A percentile compares a stretch with the other conserved stretches of the same genome.
Evolutionary conservation across 2,797 vertebrate species (phyloP).

Genomic region (Phaenicophaeus curvirostris): DNA sequence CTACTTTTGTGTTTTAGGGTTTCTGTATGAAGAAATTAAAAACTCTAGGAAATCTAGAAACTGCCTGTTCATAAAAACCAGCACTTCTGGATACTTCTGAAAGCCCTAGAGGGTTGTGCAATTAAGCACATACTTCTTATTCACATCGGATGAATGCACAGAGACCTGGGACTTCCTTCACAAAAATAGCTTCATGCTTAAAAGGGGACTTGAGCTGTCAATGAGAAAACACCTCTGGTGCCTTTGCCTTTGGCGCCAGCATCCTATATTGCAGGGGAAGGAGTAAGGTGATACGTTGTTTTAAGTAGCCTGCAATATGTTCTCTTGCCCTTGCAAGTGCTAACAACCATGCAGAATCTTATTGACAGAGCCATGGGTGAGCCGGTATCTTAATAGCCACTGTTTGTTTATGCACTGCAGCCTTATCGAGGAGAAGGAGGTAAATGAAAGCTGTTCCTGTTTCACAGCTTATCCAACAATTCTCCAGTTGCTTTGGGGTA

Average conservation of each 20-base stretch:
- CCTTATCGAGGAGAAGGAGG: neutral
- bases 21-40: neutral
- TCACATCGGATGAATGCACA: neutral
- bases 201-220: neutral
- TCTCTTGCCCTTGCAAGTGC: neutral
- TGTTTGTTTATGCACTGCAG: neutral
- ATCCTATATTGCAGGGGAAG: rapidly evolving
- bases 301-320: neutral
- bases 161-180: neutral
- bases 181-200: neutral
- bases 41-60: neutral
- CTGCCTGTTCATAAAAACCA: neutral
- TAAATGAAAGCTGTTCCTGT: neutral
- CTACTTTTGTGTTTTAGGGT: neutral
- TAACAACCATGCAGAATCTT: neutral
- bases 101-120: neutral
- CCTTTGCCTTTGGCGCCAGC: neutral
- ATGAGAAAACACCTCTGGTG: neutral
- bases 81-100: neutral
- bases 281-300: rapidly evolving
- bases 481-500: neutral
- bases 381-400: neutral
- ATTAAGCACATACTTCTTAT: neutral
- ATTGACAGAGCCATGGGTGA: neutral
- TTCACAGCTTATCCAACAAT: neutral